Percentiles rank a stretch among this genome's conserved stretches.
Evolutionary conservation across 2,113 vertebrate species (phyloP).

Genomic region (Pterocles burchelli): DNA sequence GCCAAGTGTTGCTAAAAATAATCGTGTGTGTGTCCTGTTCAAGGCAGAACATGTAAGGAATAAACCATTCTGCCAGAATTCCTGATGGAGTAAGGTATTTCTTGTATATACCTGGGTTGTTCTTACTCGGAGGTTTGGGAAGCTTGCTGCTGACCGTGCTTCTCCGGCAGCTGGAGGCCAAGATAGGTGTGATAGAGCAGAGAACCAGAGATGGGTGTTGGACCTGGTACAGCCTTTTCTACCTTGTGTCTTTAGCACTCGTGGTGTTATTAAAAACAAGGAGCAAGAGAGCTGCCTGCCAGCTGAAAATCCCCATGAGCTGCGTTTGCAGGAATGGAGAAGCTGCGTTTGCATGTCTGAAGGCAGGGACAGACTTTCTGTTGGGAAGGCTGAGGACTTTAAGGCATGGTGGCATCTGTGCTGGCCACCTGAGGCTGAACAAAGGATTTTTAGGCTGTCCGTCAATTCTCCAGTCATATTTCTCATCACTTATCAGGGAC

Average conservation of each 20-base stretch:
- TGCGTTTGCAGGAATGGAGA: neutral
- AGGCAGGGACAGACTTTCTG: neutral
- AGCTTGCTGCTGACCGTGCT: neutral
- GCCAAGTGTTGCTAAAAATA: slow-evolving; percentile 20
- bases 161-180: neutral
- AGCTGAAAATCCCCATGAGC: neutral
- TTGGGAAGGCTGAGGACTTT: neutral
- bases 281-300: neutral
- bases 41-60: neutral
- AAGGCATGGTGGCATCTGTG: neutral
- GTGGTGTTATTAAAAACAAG: neutral
- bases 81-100: neutral
- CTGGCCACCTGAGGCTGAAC: neutral
- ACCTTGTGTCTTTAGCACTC: neutral
- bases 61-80: neutral
- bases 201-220: neutral
- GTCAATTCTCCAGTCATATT: neutral
- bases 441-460: neutral
- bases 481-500: neutral
- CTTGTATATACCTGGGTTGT: neutral
- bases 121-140: neutral
- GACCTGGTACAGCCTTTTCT: neutral
- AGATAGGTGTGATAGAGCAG: neutral
- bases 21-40: neutral
- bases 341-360: neutral